Evolutionary conservation across 2,888 invertebrate genomes (phyloP).

Genomic region (Autographa pulchrina): DNA sequence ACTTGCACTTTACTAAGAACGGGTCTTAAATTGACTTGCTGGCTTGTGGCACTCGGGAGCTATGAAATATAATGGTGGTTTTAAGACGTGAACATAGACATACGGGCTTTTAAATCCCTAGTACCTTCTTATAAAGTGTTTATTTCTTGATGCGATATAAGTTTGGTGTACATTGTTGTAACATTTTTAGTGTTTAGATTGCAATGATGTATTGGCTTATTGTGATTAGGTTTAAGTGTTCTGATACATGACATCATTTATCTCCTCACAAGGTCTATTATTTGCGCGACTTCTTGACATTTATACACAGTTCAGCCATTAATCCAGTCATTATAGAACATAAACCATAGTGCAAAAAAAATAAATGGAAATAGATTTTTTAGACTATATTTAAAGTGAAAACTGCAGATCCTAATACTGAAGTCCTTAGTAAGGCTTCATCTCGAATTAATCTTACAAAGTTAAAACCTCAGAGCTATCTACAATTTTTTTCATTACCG

Average conservation of each 20-base stretch:
- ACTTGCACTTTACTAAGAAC: neutral
- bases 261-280: neutral
- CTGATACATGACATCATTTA: too few species aligned
- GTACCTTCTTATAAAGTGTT: neutral
- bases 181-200: neutral
- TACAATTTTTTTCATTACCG: constrained; percentile 41
- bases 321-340: neutral
- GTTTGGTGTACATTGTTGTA: neutral
- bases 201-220: neutral
- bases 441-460: constrained; percentile 26
- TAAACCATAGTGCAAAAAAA: neutral
- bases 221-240: too few species aligned
- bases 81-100: neutral
- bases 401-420: neutral
- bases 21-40: neutral
- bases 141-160: neutral
- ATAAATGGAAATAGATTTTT: too few species aligned
- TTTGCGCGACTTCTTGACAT: neutral
- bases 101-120: neutral
- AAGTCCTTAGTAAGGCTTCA: constrained; percentile 8
- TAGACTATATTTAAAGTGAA: too few species aligned
- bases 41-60: neutral
- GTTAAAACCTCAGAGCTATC: constrained; percentile 12
- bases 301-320: neutral
- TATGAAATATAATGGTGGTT: constrained; percentile 6